Evolutionary conservation across 2,113 vertebrate genomes (phyloP), one percentile per base, ranked within the genome.

Genomic region (Oryzias woworae): DNA sequence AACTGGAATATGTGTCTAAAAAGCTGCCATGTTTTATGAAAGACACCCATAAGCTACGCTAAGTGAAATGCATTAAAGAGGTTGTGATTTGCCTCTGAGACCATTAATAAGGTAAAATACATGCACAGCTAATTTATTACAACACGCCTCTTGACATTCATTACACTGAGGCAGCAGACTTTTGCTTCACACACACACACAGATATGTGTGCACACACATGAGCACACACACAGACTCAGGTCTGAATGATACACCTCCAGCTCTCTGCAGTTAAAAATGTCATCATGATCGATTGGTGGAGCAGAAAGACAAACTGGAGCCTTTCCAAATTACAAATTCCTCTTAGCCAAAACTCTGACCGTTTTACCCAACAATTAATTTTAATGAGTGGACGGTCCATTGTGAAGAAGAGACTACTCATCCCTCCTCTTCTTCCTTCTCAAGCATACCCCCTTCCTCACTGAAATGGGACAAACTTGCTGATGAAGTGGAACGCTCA

Each of bases 21-120:
- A 87, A 78, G 68, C 83, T 85, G 81, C 77, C 83, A 85, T 81
- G 84, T 84, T 89, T 88, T 89, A 90, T 88, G 80, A 90, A 90
- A 89, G 68, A 70, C 75, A 75, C 77, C 78, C 82, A 84, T 90
- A 87, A 89, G 83, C 86, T 85, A 82, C 82, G 74, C 78, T 89
- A 89, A 89, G 84, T 89, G 81, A 91, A 87, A 85, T 75, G 83
- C 89, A 89, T 90, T 90, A 88, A 90, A 87, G 79, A 81, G 77
- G 77, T 64, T 78, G 74, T 85, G 85, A 86, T 88, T 90, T 88
- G 76, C 81, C 76, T 84, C 84, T 18, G 77, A 80, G 80, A 82
- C 76, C 83, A 90, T 90, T 91, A 90, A 88, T 86, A 87, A 88
- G 76, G 78, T 87, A 83, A 90, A 88, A 89, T 82, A 85, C 85